These are phyloP conservation scores for Alouatta palliata DNA, from an alignment of 2,113 vertebrate species.

Conservation along the genomic window DNA sequence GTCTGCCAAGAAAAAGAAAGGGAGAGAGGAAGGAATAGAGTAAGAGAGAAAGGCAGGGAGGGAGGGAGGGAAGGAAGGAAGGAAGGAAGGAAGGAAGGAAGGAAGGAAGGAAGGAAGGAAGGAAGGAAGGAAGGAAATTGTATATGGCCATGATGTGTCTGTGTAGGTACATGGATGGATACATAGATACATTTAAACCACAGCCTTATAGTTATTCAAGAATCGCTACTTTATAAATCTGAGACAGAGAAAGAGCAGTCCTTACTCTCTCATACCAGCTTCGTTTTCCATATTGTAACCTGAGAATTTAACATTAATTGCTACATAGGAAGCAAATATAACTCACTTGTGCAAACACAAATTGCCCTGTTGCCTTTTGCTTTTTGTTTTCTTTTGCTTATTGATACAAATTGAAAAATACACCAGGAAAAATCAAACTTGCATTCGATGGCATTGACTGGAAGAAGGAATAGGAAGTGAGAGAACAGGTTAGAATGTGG, in stretches of 20 bases:
- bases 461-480: constrained; percentile 44
- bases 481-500: neutral
- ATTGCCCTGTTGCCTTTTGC: neutral
- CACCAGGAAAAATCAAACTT: constrained; percentile 50
- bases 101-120: neutral
- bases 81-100: too few species aligned
- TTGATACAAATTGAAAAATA: constrained; percentile 60
- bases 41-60: neutral
- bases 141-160: neutral
- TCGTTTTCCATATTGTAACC: neutral
- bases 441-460: constrained; percentile 54
- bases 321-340: constrained; percentile 41
- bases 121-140: neutral
- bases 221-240: neutral
- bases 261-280: neutral
- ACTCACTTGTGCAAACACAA: neutral
- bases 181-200: neutral
- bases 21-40: neutral
- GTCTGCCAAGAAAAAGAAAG: neutral
- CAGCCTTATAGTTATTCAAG: neutral
- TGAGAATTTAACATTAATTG: neutral
- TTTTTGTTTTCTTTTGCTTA: constrained; percentile 12
- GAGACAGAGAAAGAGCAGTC: neutral
- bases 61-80: too few species aligned
- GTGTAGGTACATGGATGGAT: too few species aligned